phyloP scores from a whole-genome alignment of 2,113 vertebrate genomes.

The Mixornis gularis region DNA sequence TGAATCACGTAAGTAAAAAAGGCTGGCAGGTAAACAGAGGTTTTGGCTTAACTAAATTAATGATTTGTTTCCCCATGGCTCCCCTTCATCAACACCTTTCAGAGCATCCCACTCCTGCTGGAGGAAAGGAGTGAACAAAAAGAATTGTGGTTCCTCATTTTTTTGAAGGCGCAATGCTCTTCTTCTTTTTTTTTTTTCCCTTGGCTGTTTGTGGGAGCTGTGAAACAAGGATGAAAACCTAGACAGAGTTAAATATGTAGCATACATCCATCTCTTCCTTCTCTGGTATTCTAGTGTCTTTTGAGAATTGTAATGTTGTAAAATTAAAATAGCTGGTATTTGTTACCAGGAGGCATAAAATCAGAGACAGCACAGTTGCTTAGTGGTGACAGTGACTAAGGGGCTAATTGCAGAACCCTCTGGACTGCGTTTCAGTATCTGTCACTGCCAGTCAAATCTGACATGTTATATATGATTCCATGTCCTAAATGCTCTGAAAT shows the following conservation, averaged over 20 bases:
- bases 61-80: neutral
- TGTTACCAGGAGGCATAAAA: constrained; percentile 53
- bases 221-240: neutral
- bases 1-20: constrained; percentile 86
- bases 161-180: neutral
- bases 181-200: accelerated
- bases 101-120: neutral
- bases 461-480: constrained; percentile 16
- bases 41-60: neutral
- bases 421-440: constrained; percentile 31
- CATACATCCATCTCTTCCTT: neutral
- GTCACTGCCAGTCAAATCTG: constrained; percentile 38
- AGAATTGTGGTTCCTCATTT: neutral
- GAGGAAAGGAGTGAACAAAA: neutral
- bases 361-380: constrained; percentile 35
- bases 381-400: constrained; percentile 54
- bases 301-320: constrained; percentile 43
- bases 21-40: neutral
- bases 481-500: constrained; percentile 18
- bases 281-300: constrained; percentile 20
- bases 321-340: constrained; percentile 59
- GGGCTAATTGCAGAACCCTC: constrained; percentile 63
- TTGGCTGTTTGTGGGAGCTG: neutral
- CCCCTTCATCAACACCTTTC: neutral
- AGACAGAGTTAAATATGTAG: constrained; percentile 2